Evolutionary conservation across 2,113 vertebrate species (phyloP).

Genomic region (Nesoenas mayeri): DNA sequence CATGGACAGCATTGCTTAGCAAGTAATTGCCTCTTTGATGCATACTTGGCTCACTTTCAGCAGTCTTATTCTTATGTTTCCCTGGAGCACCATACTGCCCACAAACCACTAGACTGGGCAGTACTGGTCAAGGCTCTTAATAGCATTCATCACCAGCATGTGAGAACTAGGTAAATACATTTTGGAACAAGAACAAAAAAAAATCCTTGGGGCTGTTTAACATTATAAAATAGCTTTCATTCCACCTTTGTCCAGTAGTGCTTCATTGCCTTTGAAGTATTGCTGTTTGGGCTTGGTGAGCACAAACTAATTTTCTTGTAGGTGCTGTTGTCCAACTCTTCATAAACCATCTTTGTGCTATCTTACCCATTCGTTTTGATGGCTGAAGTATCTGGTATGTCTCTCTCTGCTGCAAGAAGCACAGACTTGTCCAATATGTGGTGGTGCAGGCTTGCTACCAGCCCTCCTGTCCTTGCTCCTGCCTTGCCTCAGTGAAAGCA

Average conservation of each 20-base stretch:
- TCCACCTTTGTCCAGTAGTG: background rate
- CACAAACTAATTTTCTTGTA: background rate
- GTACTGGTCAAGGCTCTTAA: background rate
- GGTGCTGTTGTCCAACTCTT: background rate
- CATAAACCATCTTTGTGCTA: background rate
- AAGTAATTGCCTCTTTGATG: background rate
- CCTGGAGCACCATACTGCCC: background rate
- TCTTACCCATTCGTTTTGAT: background rate
- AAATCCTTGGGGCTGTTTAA: background rate
- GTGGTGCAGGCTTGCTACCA: background rate
- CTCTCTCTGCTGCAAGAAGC: background rate
- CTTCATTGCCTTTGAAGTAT: conserved; percentile 31
- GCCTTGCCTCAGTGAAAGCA: background rate
- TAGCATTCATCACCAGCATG: conserved; percentile 1
- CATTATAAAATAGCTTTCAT: background rate
- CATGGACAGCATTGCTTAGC: background rate
- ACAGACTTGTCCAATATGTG: background rate
- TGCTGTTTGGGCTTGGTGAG: background rate
- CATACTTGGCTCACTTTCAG: background rate
- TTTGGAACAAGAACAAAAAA: conserved; percentile 52
- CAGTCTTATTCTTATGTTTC: background rate
- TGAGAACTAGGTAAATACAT: background rate
- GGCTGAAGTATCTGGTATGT: background rate
- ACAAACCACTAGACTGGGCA: conserved; percentile 29
- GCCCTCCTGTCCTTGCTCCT: background rate